Evolutionary conservation across 2,888 invertebrate genomes (phyloP).

Genomic region (Stenodema calcarata): DNA sequence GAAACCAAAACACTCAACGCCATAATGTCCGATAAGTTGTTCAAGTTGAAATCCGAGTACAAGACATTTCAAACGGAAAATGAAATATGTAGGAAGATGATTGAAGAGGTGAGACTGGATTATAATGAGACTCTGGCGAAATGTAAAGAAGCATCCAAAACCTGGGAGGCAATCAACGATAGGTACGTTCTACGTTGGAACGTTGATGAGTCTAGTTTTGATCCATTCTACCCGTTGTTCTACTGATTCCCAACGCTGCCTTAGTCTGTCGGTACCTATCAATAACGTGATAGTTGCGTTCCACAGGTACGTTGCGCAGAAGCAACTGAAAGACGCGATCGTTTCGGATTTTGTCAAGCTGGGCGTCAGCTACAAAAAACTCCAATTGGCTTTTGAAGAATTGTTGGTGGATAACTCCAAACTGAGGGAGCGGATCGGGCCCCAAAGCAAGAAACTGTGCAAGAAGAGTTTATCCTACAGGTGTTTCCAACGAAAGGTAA

Average conservation of each 20-base stretch:
- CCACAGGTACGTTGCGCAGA: not conserved
- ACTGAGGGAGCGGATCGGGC: not conserved
- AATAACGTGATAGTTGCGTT: too few species aligned
- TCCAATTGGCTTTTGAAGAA: not conserved
- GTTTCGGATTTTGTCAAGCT: not conserved
- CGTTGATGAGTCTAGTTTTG: too few species aligned
- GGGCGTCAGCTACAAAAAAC: constrained; percentile 4
- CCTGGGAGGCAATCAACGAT: not conserved
- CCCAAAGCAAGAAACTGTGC: not conserved
- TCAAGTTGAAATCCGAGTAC: not conserved
- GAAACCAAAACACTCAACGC: not conserved
- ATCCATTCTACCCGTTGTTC: too few species aligned
- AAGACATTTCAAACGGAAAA: not conserved
- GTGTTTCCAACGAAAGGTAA: not conserved
- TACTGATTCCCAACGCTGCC: too few species aligned
- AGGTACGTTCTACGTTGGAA: too few species aligned
- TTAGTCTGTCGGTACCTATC: too few species aligned
- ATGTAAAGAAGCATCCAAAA: not conserved
- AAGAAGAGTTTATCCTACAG: not conserved
- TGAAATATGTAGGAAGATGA: not conserved
- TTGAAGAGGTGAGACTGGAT: not conserved
- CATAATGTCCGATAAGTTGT: not conserved
- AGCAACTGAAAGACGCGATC: not conserved
- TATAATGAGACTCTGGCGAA: not conserved
- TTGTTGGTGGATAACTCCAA: not conserved